Base-by-base conservation (phyloP, 1,140 invertebrate genomes). In the Spodoptera frugiperda region DNA sequence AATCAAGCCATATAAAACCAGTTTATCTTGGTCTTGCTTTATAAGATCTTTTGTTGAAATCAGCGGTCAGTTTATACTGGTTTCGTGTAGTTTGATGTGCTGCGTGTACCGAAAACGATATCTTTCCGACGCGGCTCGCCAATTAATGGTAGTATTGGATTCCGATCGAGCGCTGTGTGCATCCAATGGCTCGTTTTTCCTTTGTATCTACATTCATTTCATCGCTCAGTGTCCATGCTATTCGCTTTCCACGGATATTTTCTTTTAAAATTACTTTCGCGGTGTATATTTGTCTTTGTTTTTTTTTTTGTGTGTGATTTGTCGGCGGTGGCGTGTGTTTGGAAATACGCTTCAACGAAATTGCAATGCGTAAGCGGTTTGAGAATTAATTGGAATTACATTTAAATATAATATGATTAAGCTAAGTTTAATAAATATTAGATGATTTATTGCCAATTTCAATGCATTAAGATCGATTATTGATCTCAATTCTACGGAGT, bases 91-190 rank as follows among this genome's bases (percentile, higher is more conserved):
- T n/a, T n/a, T n/a, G n/a, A n/a, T n/a, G n/a, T n/a, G n/a, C 30
- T 3, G 1, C 10, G n/a, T 44, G 30, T 39, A 33, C 59, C 59
- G n/a, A 44, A 63, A 63, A 44, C 59, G 59, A 63, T 63, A 63
- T 63, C 33, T 63, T 63, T 46, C 59, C 59, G 33, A 63, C 59
- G 54, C 54, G 59, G 33, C 33, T 63, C 59, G 59, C 15, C 59
- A 63, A 63, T 63, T 63, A 63, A 63, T 63, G 33, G 59, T n/a
- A 17, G 15, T 61, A 61, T 63, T 46, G 59, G 30, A 63, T 63
- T 63, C 59, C 59, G 15, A 63, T 63, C 59, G 33, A 63, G 59
- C 59, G 25, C 33, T 44, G 59, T 63, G 59, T 63, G 59, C 59
- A 63, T 17, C 33, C 15, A 63, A 39, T 44, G 59, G 5, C n/a